Evolutionary conservation across 2,888 invertebrate genomes (phyloP), one percentile per base, ranked within the genome.

Genomic region (Dilophus febrilis): DNA sequence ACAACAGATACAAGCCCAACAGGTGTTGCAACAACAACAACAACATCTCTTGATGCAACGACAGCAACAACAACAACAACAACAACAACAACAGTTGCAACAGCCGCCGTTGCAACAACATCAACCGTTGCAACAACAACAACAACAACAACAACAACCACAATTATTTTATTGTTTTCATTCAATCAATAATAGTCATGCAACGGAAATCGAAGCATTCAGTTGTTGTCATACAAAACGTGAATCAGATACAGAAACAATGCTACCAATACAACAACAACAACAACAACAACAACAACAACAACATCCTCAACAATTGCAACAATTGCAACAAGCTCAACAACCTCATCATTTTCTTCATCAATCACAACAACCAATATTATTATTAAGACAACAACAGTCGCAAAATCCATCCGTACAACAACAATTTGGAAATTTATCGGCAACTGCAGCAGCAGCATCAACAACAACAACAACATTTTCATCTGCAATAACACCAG

Each of bases 351-450:
- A n/a, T n/a, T n/a, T n/a, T n/a, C n/a, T n/a, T n/a, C n/a, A n/a
- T 6, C 42, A 54, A 53, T 45, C 48, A 49, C 37, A 55, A 51
- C n/a, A n/a, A n/a, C n/a, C 45, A 44, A 17, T 26, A 17, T 33
- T 33, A n/a, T n/a, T n/a, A n/a, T n/a, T 3, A 11, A 5, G 14
- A 5, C 16, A 13, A 4, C 13, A 35, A 28, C 14, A 12, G 5
- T 14, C 18, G 3, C 14, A n/a, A 10, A 19, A 8, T 8, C 13
- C n/a, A n/a, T n/a, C n/a, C n/a, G n/a, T n/a, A n/a, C n/a, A n/a
- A n/a, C n/a, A n/a, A n/a, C n/a, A n/a, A n/a, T n/a, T n/a, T n/a
- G n/a, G n/a, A n/a, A n/a, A n/a, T n/a, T n/a, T n/a, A n/a, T n/a
- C n/a, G n/a, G 44, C 40, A 40, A 22, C 4, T 22, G 4, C 46